Percentiles rank a stretch among this genome's conserved stretches.
These are phyloP conservation scores for Dicyrtomina minuta DNA, from an alignment of 2,888 invertebrate species.

Conservation along the genomic window DNA sequence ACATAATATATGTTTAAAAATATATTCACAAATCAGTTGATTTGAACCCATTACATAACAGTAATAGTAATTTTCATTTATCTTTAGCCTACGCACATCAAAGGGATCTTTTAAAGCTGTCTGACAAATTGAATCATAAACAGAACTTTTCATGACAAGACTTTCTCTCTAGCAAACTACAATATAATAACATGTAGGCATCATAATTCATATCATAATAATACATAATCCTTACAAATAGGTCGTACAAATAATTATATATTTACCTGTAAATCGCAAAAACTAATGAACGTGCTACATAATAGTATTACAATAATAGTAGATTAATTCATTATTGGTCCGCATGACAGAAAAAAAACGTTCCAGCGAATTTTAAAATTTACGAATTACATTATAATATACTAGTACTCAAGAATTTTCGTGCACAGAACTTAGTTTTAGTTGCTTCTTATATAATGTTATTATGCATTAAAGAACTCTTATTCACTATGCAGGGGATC, in stretches of 20 bases:
- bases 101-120: constrained; percentile 9
- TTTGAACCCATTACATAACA: too few species aligned
- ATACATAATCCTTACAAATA: background rate
- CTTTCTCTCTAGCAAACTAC: background rate
- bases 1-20: too few species aligned
- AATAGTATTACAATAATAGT: background rate
- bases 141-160: constrained; percentile 1
- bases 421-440: background rate
- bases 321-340: background rate
- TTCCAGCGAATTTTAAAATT: constrained; percentile 15
- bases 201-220: background rate
- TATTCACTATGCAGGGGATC: constrained; percentile 56
- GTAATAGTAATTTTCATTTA: too few species aligned
- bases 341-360: constrained; percentile 10
- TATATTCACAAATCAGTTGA: too few species aligned
- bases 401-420: background rate
- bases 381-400: background rate
- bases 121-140: background rate
- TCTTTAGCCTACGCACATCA: too few species aligned
- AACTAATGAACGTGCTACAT: background rate
- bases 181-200: background rate
- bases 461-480: background rate
- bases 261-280: constrained; percentile 5
- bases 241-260: background rate
- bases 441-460: background rate